Conservation (phyloP, 2,888 invertebrate species). For the Drosophila hamatofila region DNA sequence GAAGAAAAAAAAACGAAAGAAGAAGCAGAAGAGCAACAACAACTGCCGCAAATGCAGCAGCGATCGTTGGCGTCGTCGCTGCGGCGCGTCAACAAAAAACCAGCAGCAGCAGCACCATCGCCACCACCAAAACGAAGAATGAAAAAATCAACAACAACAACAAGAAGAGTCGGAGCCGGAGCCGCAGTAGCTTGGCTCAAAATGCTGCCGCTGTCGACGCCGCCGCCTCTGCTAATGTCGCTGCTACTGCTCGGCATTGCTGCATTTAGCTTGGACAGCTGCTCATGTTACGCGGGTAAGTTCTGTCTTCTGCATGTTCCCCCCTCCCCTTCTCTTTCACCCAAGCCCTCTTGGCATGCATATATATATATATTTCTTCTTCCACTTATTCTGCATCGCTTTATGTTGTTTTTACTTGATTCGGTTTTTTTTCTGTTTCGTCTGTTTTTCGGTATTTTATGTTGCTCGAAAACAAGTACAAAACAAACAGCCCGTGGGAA, state of each 20-base stretch:
- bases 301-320: slow-evolving; percentile 38
- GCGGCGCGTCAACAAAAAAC: slow-evolving; percentile 53
- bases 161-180: neutral
- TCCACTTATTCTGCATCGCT: slow-evolving; percentile 35
- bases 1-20: slow-evolving; percentile 16
- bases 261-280: slow-evolving; percentile 65
- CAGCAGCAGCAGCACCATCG: slow-evolving; percentile 31
- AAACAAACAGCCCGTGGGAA: slow-evolving; percentile 76
- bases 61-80: slow-evolving; percentile 74
- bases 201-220: slow-evolving; percentile 44
- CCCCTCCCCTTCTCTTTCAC: neutral
- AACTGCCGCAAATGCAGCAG: slow-evolving; percentile 70
- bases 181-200: slow-evolving; percentile 39
- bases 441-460: slow-evolving; percentile 21
- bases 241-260: slow-evolving; percentile 57
- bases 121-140: slow-evolving; percentile 11
- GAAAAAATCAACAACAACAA: slow-evolving; percentile 24
- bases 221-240: slow-evolving; percentile 31
- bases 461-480: slow-evolving; percentile 62
- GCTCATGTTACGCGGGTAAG: slow-evolving; percentile 78
- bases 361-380: slow-evolving; percentile 19
- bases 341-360: slow-evolving; percentile 1
- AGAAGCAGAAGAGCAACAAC: slow-evolving; percentile 26
- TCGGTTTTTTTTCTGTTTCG: slow-evolving; percentile 6
- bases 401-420: slow-evolving; percentile 26